Percentiles rank a stretch among this genome's conserved stretches.
These are phyloP conservation scores for Holcopasites calliopsidis DNA, from an alignment of 1,140 invertebrate genomes.

Conservation along the genomic window DNA sequence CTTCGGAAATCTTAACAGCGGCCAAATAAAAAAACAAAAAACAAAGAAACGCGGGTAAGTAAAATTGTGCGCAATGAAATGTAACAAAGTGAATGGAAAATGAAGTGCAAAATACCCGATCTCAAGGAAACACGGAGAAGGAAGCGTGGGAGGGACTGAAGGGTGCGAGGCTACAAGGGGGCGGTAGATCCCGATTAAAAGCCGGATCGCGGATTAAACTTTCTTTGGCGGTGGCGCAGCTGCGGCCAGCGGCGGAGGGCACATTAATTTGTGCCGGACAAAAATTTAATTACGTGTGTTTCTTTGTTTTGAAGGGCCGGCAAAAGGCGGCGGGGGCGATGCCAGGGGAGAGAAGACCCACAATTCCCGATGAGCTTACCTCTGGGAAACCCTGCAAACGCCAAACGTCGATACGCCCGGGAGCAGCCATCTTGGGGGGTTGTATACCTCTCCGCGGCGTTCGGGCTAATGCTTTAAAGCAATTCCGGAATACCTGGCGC, in stretches of 20 bases:
- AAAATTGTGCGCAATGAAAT: too few relatives aligned
- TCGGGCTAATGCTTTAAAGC: slow-evolving; percentile 69
- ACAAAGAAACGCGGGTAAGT: not conserved
- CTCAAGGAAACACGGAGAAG: not conserved
- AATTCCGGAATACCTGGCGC: slow-evolving; percentile 61
- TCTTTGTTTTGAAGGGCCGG: slow-evolving; percentile 76
- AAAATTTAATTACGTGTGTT: slow-evolving; percentile 77
- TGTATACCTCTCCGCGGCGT: slow-evolving; percentile 69
- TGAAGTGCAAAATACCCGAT: too few relatives aligned
- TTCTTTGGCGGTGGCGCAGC: slow-evolving; percentile 15
- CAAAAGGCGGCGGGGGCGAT: slow-evolving; percentile 65
- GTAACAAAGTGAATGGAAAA: not conserved
- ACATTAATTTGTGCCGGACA: slow-evolving; percentile 60
- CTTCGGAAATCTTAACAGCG: too few relatives aligned
- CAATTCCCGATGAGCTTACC: slow-evolving; percentile 80
- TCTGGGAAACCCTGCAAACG: slow-evolving; percentile 77
- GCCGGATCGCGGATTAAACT: slow-evolving; percentile 30
- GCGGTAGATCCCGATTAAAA: slow-evolving; percentile 11
- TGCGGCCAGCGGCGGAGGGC: slow-evolving; percentile 10
- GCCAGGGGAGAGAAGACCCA: slow-evolving; percentile 78
- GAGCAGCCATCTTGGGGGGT: slow-evolving; percentile 78
- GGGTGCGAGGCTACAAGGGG: not conserved
- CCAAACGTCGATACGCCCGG: slow-evolving; percentile 78
- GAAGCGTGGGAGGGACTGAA: not conserved
- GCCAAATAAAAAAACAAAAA: not conserved